phyloP scores from a whole-genome alignment of 2,797 vertebrate species.

The Borostomias antarcticus region DNA sequence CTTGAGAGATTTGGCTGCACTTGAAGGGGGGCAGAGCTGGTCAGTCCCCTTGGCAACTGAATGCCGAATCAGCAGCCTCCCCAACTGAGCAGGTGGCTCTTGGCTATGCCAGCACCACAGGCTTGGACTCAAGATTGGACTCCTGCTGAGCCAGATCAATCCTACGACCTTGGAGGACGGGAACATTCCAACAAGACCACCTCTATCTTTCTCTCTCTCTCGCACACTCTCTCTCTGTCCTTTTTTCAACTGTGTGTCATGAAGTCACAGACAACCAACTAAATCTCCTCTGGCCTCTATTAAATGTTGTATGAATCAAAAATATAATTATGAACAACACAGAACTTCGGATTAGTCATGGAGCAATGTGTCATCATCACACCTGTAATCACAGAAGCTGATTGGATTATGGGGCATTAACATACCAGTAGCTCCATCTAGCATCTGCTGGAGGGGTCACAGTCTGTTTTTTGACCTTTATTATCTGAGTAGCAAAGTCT shows the following conservation, averaged over 20 bases:
- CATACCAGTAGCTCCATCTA: not conserved
- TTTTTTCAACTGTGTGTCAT: not conserved
- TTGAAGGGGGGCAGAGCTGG: slow-evolving; percentile 13
- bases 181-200: slow-evolving; percentile 4
- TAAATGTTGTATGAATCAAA: not conserved
- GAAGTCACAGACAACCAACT: not conserved
- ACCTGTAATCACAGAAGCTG: slow-evolving; percentile 22
- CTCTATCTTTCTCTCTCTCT: not conserved
- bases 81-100: slow-evolving; percentile 50
- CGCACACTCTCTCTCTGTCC: not conserved
- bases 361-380: slow-evolving; percentile 8
- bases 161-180: slow-evolving; percentile 45
- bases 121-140: slow-evolving; percentile 41
- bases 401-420: slow-evolving; percentile 22
- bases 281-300: not conserved
- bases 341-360: slow-evolving; percentile 15
- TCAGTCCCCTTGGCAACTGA: slow-evolving; percentile 9
- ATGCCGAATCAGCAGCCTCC: slow-evolving; percentile 32
- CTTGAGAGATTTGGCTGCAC: slow-evolving; percentile 36
- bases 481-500: slow-evolving; percentile 11
- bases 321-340: not conserved
- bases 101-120: slow-evolving; percentile 34
- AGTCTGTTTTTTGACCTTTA: not conserved
- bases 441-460: not conserved
- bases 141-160: slow-evolving; percentile 33